These are phyloP conservation scores for Chamaedrilus cognettii DNA, from an alignment of 2,888 invertebrate species.

Conservation along the genomic window DNA sequence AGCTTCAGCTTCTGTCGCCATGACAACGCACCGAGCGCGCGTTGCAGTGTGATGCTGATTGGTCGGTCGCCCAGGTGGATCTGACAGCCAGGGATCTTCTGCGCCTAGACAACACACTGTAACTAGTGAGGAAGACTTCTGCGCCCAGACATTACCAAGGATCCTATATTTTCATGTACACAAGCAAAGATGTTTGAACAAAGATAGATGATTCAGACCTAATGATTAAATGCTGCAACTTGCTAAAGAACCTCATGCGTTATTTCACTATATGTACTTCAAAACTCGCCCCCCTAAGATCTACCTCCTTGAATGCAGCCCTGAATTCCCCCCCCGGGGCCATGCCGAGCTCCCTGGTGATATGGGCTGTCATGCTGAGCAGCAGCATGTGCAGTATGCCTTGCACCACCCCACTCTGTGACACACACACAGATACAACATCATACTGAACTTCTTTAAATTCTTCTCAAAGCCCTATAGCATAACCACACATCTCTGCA, in stretches of 20 bases:
- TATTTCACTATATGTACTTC: neutral
- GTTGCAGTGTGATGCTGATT: slow-evolving; percentile 85
- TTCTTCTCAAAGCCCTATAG: neutral
- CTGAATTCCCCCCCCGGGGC: slow-evolving; percentile 99
- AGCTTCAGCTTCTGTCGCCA: slow-evolving; percentile 88
- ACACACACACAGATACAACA: no score
- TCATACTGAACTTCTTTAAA: neutral
- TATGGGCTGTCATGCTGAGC: slow-evolving; percentile 89
- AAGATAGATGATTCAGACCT: neutral
- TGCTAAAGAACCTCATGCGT: neutral
- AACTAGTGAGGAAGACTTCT: no score
- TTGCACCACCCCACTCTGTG: slow-evolving; percentile 70
- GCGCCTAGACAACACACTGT: no score
- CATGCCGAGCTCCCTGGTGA: slow-evolving; percentile 94
- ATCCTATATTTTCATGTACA: neutral
- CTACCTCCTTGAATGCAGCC: slow-evolving; percentile 85
- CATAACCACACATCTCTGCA: neutral
- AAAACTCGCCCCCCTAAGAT: no score
- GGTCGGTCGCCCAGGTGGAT: slow-evolving; percentile 93
- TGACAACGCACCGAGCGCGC: slow-evolving; percentile 83
- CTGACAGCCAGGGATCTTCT: slow-evolving; percentile 78
- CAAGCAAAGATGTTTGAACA: no score
- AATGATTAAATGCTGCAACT: neutral
- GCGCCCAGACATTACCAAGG: slow-evolving; percentile 65
- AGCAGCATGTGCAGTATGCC: slow-evolving; percentile 83